A percentile compares a stretch with the other conserved stretches of the same genome.
These are phyloP conservation scores for Ceratina calcarata DNA, from an alignment of 1,140 invertebrate genomes.

Conservation along the genomic window DNA sequence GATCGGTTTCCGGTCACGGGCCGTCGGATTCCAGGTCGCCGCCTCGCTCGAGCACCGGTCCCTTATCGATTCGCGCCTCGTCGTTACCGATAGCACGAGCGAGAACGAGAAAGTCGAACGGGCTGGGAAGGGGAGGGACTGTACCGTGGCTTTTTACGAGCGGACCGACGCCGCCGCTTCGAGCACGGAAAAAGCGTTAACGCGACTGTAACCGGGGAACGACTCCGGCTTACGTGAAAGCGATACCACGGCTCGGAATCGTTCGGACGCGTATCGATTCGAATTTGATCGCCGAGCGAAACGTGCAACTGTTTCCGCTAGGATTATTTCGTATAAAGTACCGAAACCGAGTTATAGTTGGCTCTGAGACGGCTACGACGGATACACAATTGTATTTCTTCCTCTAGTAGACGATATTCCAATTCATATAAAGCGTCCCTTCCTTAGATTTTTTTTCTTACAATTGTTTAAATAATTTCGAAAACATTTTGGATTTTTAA, in stretches of 20 bases:
- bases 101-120: not conserved
- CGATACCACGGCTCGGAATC: slow-evolving; percentile 5
- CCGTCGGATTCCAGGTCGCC: slow-evolving; percentile 60
- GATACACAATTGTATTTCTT: too few relatives aligned
- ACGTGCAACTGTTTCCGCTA: too few relatives aligned
- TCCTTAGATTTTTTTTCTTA: too few relatives aligned
- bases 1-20: slow-evolving; percentile 74
- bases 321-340: too few relatives aligned
- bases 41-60: slow-evolving; percentile 39
- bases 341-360: too few relatives aligned
- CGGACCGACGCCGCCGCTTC: slow-evolving; percentile 36
- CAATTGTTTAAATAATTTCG: too few relatives aligned
- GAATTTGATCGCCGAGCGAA: slow-evolving; percentile 10
- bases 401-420: too few relatives aligned
- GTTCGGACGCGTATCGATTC: slow-evolving; percentile 1
- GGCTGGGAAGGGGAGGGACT: not conserved
- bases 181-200: slow-evolving; percentile 22
- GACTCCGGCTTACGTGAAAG: slow-evolving; percentile 19
- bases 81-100: slow-evolving; percentile 53
- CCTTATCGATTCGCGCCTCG: slow-evolving; percentile 65
- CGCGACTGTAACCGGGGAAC: slow-evolving; percentile 22
- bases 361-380: too few relatives aligned
- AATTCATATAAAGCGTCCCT: too few relatives aligned
- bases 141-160: slow-evolving; percentile 55
- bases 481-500: too few relatives aligned